phyloP scores from a whole-genome alignment of 2,797 vertebrate species.

The Cichlasoma orientale region DNA sequence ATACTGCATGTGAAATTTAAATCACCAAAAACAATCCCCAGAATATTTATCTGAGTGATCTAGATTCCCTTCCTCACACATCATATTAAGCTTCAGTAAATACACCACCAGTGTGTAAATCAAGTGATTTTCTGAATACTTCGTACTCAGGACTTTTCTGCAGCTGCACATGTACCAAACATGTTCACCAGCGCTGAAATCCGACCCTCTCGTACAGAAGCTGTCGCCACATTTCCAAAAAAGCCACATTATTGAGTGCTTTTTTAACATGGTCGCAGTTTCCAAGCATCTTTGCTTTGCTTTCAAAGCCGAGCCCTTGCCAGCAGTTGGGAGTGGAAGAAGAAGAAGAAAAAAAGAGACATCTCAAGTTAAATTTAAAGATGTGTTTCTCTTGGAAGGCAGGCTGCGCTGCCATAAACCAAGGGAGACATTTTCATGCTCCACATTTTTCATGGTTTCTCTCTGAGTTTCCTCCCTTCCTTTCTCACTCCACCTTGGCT shows the following conservation, averaged over 20 bases:
- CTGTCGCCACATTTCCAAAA: constrained; percentile 79
- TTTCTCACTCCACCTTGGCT: constrained; percentile 85
- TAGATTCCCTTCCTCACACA: constrained; percentile 32
- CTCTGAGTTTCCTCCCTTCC: constrained; percentile 86
- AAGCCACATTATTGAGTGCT: constrained; percentile 82
- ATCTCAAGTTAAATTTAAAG: constrained; percentile 89
- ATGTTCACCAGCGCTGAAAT: constrained; percentile 74
- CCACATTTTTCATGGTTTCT: constrained; percentile 89
- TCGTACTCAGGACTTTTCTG: constrained; percentile 34
- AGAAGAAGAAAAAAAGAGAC: constrained; percentile 66
- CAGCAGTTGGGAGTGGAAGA: constrained; percentile 79
- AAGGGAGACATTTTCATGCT: constrained; percentile 90
- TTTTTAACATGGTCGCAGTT: constrained; percentile 83
- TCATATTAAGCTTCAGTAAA: constrained; percentile 40
- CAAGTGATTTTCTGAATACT: constrained; percentile 37
- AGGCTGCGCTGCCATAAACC: constrained; percentile 83
- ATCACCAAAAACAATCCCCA: constrained; percentile 41
- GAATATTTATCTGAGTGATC: constrained; percentile 27
- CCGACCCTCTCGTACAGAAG: constrained; percentile 69
- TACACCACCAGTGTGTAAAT: constrained; percentile 39
- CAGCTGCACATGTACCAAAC: constrained; percentile 67
- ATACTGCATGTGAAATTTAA: constrained; percentile 38
- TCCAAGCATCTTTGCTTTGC: constrained; percentile 81
- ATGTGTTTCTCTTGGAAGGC: constrained; percentile 88
- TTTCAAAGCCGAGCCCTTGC: constrained; percentile 70